Base-by-base conservation (phyloP, 2,797 vertebrate species). In the Lates japonicus region DNA sequence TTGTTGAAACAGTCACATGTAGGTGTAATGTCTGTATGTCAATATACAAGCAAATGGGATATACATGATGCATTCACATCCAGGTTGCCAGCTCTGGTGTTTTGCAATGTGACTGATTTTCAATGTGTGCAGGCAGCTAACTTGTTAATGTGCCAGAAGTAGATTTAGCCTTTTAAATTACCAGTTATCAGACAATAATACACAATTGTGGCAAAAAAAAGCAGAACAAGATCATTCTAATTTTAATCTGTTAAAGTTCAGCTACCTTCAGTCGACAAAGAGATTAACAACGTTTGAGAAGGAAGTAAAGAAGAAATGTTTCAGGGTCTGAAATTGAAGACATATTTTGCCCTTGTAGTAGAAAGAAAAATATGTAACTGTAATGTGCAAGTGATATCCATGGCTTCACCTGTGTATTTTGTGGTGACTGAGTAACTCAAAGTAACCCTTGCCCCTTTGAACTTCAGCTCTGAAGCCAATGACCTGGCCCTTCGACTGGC, bases 401-500 rank as follows among this genome's bases (percentile, higher is more conserved):
- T 9, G 41, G 69, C 74, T 80, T 76, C 72, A 51, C 74, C 54
- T 93, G 93, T 94, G 93, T 95, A n/a, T 92, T 93, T 87, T 94
- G 85, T 93, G 85, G 91, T 93, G 83, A 95, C 81, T 93, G 62
- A 93, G 85, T 94, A 93, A 93, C 90, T 88, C 59, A 42, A 3
- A 81, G 76, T 92, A 89, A 90, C 80, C 88, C 79, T 93, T 94
- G 61, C 58, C 70, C 78, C 60, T 92, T 85, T 91, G 76, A 92
- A 87, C 62, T 85, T 76, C 88, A 99, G 98, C 84, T 99, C 98
- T 0, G 98, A 99, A 95, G 98, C 98, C 90, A 99, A 99, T 16
- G 98, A 99, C 92, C 96, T 99, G 85, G 98, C 98, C 46, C 95
- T 99, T 25, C 96, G 98, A 2, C 89, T 99, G 64, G 98, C 98